phyloP scores from a whole-genome alignment of 2,797 vertebrate genomes.

The Pseudomugil tenellus region DNA sequence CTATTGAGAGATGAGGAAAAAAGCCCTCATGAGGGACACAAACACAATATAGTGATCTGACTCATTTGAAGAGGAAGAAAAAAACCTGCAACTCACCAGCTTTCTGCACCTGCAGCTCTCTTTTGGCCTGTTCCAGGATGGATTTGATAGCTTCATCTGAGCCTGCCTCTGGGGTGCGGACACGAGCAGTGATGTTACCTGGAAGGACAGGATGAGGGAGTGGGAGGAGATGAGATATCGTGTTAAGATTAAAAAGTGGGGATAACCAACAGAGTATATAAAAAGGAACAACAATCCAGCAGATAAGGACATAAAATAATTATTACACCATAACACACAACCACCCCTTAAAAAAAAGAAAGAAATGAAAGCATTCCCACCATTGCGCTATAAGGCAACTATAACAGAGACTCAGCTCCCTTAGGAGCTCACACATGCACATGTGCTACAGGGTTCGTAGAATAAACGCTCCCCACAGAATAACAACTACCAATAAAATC shows the following conservation, averaged over 20 bases:
- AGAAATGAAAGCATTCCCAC: slow-evolving; percentile 68
- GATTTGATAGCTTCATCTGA: slow-evolving; percentile 97
- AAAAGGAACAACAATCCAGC: slow-evolving; percentile 17
- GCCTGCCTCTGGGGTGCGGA: slow-evolving; percentile 91
- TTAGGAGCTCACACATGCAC: slow-evolving; percentile 73
- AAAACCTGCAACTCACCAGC: slow-evolving; percentile 81
- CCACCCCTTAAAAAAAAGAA: slow-evolving; percentile 24
- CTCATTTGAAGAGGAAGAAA: slow-evolving; percentile 22
- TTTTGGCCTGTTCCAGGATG: slow-evolving; percentile 95
- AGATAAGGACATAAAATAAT: slow-evolving; percentile 38
- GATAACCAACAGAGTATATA: slow-evolving; percentile 33
- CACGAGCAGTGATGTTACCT: slow-evolving; percentile 95
- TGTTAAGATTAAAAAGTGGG: slow-evolving; percentile 41
- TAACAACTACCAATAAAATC: slow-evolving; percentile 73
- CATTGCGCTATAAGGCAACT: slow-evolving; percentile 57
- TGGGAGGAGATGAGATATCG: slow-evolving; percentile 41
- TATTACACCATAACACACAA: slow-evolving; percentile 39
- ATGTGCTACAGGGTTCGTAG: slow-evolving; percentile 60
- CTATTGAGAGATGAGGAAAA: slow-evolving; percentile 75
- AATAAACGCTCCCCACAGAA: slow-evolving; percentile 71
- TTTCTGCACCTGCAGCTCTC: slow-evolving; percentile 97
- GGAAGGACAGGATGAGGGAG: slow-evolving; percentile 49
- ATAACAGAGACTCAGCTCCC: slow-evolving; percentile 56
- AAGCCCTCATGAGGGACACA: slow-evolving; percentile 19
- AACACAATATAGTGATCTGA: slow-evolving; percentile 19